Base-by-base conservation (phyloP, 2,797 vertebrate genomes). In the Glossophaga mutica region DNA sequence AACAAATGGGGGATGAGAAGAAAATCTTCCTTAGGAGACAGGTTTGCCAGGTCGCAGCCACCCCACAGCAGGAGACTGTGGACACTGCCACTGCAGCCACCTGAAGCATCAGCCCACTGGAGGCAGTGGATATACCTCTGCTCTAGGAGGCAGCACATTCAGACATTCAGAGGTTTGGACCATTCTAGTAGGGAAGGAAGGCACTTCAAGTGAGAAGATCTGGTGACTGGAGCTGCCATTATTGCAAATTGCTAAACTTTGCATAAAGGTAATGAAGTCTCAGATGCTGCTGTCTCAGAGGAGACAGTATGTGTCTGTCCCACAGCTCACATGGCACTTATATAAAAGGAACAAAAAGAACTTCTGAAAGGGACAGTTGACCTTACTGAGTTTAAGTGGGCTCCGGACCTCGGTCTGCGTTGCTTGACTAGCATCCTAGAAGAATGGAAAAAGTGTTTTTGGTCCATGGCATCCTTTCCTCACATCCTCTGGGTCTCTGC, bases 271-370 rank as follows among this genome's bases (percentile, higher is more conserved):
- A 34, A 37, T 11, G 6, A 26, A 24, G 1, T 26, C 34, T 90
- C 21, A 42, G 67, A 48, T 22, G 42, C 6, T 34, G 11, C 55
- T 39, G 37, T 62, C 44, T 71, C 73, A 55, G 73, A 52, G n/a
- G 26, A 62, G 22, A 55, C 26, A 4, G 26, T 6, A 2, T 10
- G 10, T 15, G 1, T 9, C 26, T 8, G 19, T 6, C 10, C 6
- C 4, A 4, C 2, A 39, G 29, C 12, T 62, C n/a, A 9, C 21
- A 18, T 32, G 39, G 48, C 62, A 1, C 42, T 55, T 82, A 26
- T 2, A 9, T 2, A 9, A 42, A 39, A 26, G 34, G 21, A 39
- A 34, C 34, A 26, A 48, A 84, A 16, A 2, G 29, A 71, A 15
- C 18, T 46, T 52, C 32, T 39, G 2, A 8, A 34, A 9, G 67